Base-by-base conservation (phyloP, 2,113 vertebrate species). In the Condylura cristata region DNA sequence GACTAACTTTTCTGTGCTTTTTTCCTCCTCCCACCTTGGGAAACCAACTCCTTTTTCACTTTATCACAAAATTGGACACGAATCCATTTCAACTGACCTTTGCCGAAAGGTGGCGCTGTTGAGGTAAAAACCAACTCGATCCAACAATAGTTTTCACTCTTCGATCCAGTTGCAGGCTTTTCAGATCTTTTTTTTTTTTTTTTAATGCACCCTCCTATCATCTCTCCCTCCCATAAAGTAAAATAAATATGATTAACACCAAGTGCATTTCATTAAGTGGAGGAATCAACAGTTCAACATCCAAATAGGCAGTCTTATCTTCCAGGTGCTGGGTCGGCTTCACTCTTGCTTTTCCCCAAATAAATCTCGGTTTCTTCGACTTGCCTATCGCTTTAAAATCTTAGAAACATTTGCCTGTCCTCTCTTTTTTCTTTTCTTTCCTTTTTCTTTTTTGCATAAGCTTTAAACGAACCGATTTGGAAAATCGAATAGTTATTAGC, bases 41-140 rank as follows among this genome's bases (percentile, higher is more conserved):
- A 61, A 89, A 85, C 20, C 34, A 86, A 88, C 46, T 44, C 48
- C 68, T 90, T 71, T 71, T 63, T 28, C 76, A 60, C 70, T 90
- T 58, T 82, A 60, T 68, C 37, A 89, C 92, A 95, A 93, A 96
- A 78, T 95, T 96, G 97, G 86, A 97, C 96, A 60, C 37, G n/a
- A 89, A 94, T 97, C 97, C 92, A 96, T 95, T 97, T 91, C 95
- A 92, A 97, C 98, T 97, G 97, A 97, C 95, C 97, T 96, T 97
- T 93, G 97, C 98, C 99, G 99, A 99, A 99, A 99, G 99, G 99
- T 99, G 99, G 99, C 99, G 99, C 99, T 99, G 98, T 99, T 99
- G 99, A 99, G 99, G 98, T 99, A 99, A 89, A 95, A 97, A 98
- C 97, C 90, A 97, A 97, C 90, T 93, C 8, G 60, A 3, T 97